Percentiles rank a stretch among this genome's conserved stretches.
Conservation (phyloP, 1,140 invertebrate species). For the Drosophila arizonae region DNA sequence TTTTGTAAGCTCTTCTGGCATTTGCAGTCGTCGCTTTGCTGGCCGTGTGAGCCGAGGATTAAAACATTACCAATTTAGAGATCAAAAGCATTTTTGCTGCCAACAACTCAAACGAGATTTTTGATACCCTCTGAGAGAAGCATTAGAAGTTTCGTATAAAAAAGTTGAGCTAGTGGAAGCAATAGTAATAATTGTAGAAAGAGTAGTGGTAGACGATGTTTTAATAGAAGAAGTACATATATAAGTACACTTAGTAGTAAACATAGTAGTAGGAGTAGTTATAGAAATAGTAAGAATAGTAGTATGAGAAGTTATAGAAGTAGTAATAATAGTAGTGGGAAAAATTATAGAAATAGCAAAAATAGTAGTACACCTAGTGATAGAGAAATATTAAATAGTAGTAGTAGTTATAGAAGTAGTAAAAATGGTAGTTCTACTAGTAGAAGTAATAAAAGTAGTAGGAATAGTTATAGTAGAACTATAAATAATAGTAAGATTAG, state of each 20-base stretch:
- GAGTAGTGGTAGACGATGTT: not conserved
- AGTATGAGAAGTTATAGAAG: not conserved
- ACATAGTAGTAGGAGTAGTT: not conserved
- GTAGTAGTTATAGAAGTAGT: no score
- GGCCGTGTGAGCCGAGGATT: not conserved
- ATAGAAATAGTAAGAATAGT: not conserved
- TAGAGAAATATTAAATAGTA: not conserved
- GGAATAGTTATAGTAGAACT: not conserved
- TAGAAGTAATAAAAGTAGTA: not conserved
- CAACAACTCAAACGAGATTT: not conserved
- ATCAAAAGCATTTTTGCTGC: not conserved
- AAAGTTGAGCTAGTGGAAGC: not conserved
- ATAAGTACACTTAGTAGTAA: not conserved
- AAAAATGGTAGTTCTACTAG: no score
- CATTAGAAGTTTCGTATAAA: not conserved
- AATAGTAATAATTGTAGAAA: not conserved
- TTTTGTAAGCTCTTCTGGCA: constrained; percentile 53
- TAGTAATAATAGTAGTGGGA: not conserved
- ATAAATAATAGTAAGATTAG: not conserved
- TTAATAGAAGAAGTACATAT: not conserved
- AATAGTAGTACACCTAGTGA: no score
- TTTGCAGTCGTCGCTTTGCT: constrained; percentile 23
- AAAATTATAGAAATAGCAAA: not conserved
- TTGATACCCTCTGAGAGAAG: no score
- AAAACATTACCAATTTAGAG: constrained; percentile 8